These are phyloP conservation scores for Stichodactyla mertensii DNA, from an alignment of 64 coral and sea anemone species.

Conservation along the genomic window DNA sequence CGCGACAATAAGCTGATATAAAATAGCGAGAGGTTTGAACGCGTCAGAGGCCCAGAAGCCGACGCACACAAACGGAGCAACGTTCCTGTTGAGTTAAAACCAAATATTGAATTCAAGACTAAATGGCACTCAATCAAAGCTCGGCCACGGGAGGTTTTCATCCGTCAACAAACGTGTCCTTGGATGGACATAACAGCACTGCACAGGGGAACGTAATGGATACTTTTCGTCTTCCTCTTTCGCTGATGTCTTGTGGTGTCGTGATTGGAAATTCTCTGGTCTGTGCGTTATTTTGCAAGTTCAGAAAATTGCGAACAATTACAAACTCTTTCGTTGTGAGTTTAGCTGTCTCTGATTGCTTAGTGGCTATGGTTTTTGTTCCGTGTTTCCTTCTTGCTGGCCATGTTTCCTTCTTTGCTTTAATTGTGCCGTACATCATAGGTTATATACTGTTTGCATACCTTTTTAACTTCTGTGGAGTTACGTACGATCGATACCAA, in stretches of 20 bases:
- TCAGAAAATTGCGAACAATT: constrained; percentile 65
- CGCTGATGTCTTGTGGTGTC: constrained; percentile 57
- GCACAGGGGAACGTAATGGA: not conserved
- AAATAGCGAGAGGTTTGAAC: not conserved
- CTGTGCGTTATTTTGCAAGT: constrained; percentile 57
- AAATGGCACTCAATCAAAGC: not conserved
- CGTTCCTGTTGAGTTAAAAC: not conserved
- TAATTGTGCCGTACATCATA: constrained; percentile 69
- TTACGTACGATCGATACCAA: constrained; percentile 92
- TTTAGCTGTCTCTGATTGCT: constrained; percentile 71
- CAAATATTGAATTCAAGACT: not conserved
- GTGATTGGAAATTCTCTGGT: constrained; percentile 73
- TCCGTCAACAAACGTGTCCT: not conserved
- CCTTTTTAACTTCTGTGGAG: constrained; percentile 92
- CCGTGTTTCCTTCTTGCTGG: constrained; percentile 49
- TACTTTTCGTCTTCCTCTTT: constrained; percentile 27
- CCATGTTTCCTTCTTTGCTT: not conserved
- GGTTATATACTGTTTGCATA: constrained; percentile 91
- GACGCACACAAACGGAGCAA: not conserved
- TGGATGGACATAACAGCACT: not conserved
- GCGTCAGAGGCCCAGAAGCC: not conserved
- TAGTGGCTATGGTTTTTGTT: constrained; percentile 67
- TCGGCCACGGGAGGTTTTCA: not conserved
- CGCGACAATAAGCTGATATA: not conserved
- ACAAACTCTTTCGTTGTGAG: constrained; percentile 92